Evolutionary conservation across 1,140 invertebrate species (phyloP).

Genomic region (Euura saliciscinereae): DNA sequence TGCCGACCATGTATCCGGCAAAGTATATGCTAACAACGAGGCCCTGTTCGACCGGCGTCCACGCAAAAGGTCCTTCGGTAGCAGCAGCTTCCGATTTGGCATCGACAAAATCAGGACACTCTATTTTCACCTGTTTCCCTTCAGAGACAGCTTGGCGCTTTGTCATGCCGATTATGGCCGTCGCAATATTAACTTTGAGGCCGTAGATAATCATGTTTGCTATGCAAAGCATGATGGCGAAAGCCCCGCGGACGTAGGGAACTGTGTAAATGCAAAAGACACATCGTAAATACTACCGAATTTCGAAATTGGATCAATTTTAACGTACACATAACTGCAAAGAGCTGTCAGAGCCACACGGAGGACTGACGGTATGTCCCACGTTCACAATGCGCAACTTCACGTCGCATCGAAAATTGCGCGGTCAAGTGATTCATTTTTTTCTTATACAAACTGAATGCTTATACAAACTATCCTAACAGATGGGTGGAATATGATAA

Average conservation of each 20-base stretch:
- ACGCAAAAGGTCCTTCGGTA: constrained; percentile 71
- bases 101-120: constrained; percentile 40
- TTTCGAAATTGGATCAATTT: too few species aligned
- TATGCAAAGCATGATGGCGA: constrained; percentile 56
- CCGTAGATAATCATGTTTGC: constrained; percentile 77
- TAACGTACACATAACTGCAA: too few species aligned
- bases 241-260: constrained; percentile 45
- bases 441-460: neutral
- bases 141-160: constrained; percentile 51
- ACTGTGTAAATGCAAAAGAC: constrained; percentile 23
- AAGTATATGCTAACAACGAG: constrained; percentile 81
- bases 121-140: neutral
- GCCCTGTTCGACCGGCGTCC: constrained; percentile 72
- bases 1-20: constrained; percentile 82
- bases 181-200: constrained; percentile 84
- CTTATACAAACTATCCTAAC: too few species aligned
- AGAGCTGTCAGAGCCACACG: neutral
- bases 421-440: neutral
- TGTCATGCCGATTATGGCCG: constrained; percentile 87
- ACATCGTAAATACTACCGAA: too few species aligned
- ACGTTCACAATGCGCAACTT: neutral
- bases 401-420: neutral
- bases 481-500: too few species aligned
- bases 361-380: neutral
- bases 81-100: neutral